Evolutionary conservation across 2,797 vertebrate species (phyloP), one percentile per base, ranked within the genome.

Genomic region (Emys orbicularis): DNA sequence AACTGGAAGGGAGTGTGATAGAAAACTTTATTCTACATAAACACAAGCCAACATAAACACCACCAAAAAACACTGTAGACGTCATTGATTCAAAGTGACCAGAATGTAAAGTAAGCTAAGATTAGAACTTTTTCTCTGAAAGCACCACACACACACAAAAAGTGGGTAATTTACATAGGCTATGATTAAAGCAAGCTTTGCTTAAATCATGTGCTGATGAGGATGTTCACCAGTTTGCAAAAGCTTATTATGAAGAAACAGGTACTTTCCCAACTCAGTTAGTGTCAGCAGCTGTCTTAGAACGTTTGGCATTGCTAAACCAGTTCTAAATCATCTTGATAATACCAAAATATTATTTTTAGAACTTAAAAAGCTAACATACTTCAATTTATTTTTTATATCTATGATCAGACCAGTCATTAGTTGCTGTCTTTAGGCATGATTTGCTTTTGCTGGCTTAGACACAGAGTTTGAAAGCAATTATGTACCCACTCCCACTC

Each of bases 1-100:
- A 97, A 97, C 98, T 98, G 97, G 97, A 98, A 98, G 96, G 96
- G 92, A 98, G 97, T 98, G 98, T 94, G 98, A 98, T 91, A 98
- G 95, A 97, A 98, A 97, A 97, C 88, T 97, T 97, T 84, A 96
- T 92, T 97, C 96, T 97, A 54, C 89, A 96, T 83, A 97, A 91
- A 96, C 83, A 96, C 50, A 97, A 93, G 98, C 98, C 98, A 98
- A 98, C 79, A 97, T 65, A 98, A 98, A 98, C 98, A 98, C 87
- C 61, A 94, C 90, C 84, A 93, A 90, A 96, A 90, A 95, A 93
- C 54, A 90, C 91, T 93, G 95, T 94, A 96, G 91, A 97, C 83
- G 53, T 96, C 95, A 97, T 21, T 1, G 5, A 81, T 92, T 96
- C 89, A 95, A 96, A 97, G 88, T 47, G 90, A 96, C 82, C 94